A percentile compares a stretch with the other conserved stretches of the same genome.
Conservation (phyloP, 2,888 invertebrate species). For the Patella pellucida region DNA sequence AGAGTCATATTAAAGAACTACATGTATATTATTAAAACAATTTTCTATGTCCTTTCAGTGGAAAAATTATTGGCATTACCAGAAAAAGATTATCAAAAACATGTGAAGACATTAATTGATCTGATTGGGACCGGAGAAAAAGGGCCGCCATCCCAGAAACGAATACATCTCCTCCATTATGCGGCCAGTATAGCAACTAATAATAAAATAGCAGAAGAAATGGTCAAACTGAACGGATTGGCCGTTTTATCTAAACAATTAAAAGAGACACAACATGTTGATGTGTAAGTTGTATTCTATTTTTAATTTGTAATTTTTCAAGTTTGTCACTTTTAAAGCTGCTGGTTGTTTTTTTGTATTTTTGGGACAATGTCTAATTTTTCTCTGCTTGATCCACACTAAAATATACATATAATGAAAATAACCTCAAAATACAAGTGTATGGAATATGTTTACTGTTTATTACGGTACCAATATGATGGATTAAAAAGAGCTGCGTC, state of each 20-base stretch:
- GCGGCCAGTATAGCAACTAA: conserved; percentile 51
- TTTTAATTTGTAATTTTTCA: no score
- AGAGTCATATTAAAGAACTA: not conserved
- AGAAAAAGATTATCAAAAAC: conserved; percentile 60
- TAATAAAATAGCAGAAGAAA: conserved; percentile 16
- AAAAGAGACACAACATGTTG: conserved; percentile 65
- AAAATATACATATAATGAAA: no score
- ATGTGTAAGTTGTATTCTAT: conserved; percentile 58
- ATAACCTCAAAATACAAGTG: no score
- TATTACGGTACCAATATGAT: no score
- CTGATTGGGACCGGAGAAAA: conserved; percentile 57
- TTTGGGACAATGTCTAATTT: no score
- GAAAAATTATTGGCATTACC: conserved; percentile 61
- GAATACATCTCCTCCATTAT: conserved; percentile 67
- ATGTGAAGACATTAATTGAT: conserved; percentile 59
- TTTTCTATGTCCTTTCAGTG: conserved; percentile 41
- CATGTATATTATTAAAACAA: not conserved
- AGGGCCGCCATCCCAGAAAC: conserved; percentile 68
- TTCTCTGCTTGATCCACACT: no score
- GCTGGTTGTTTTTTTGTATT: no score
- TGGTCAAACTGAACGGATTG: conserved; percentile 51
- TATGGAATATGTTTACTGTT: no score
- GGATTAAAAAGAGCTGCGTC: no score
- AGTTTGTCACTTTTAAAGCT: no score
- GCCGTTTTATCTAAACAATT: conserved; percentile 57